Evolutionary conservation across 2,797 vertebrate genomes (phyloP).

Genomic region (Tadarida brasiliensis): DNA sequence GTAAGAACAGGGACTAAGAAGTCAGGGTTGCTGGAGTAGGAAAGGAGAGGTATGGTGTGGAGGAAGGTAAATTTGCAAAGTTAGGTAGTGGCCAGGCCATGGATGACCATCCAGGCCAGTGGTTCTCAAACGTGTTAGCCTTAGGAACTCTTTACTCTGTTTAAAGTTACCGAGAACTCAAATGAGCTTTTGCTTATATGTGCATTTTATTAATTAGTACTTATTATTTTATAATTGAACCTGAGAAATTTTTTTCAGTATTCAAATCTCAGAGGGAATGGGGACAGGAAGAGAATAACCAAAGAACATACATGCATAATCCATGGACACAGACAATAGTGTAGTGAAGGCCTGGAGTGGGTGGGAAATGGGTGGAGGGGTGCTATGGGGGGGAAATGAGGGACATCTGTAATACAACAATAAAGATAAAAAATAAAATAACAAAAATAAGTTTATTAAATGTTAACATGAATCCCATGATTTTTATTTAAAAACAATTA

Average conservation of each 20-base stretch:
- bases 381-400: too few relatives aligned
- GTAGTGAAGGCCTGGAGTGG: too few relatives aligned
- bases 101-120: not conserved
- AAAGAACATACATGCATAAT: too few relatives aligned
- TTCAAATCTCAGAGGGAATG: too few relatives aligned
- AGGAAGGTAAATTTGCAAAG: not conserved
- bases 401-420: too few relatives aligned
- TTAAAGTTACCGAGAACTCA: not conserved
- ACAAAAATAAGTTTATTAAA: not conserved
- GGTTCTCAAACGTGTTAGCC: not conserved
- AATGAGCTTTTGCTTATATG: not conserved
- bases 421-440: not conserved
- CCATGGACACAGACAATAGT: too few relatives aligned
- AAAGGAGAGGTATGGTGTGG: not conserved
- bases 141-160: not conserved
- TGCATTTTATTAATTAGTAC: not conserved
- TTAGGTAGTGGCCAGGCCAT: not conserved
- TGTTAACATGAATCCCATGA: not conserved
- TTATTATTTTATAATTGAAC: not conserved
- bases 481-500: not conserved
- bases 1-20: not conserved
- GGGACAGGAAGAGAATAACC: too few relatives aligned
- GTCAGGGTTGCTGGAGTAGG: not conserved
- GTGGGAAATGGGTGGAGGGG: too few relatives aligned
- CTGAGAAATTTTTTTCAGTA: not conserved